These are phyloP conservation scores for Drosophila santomea DNA, from an alignment of 1,140 invertebrate species.

Conservation along the genomic window DNA sequence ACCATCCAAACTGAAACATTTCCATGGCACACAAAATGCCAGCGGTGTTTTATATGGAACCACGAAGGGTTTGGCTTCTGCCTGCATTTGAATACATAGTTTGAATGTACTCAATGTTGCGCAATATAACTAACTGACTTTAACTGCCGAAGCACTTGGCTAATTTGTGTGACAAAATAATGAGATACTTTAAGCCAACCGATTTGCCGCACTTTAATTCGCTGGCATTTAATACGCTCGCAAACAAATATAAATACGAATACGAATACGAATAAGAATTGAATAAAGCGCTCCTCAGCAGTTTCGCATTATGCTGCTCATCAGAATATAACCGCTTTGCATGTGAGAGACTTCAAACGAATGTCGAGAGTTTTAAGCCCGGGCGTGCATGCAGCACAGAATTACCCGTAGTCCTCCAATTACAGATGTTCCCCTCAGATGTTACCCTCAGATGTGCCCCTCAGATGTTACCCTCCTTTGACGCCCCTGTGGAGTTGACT, in stretches of 20 bases:
- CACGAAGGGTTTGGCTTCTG: too few relatives aligned
- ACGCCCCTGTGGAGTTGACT: constrained; percentile 9
- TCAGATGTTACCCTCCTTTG: not conserved
- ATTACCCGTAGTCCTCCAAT: constrained; percentile 30
- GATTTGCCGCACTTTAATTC: too few relatives aligned
- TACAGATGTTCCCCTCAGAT: constrained; percentile 3
- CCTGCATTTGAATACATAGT: too few relatives aligned
- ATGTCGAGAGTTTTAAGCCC: constrained; percentile 2
- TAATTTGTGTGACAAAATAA: too few relatives aligned
- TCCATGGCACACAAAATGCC: too few relatives aligned
- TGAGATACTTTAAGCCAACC: too few relatives aligned
- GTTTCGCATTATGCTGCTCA: not conserved
- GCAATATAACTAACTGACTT: too few relatives aligned
- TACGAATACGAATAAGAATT: too few relatives aligned
- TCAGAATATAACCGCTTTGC: not conserved
- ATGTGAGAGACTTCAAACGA: constrained; percentile 25
- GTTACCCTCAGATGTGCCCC: not conserved
- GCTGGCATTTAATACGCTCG: not conserved
- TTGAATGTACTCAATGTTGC: too few relatives aligned
- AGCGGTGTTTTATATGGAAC: too few relatives aligned
- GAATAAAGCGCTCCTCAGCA: not conserved
- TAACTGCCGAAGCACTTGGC: too few relatives aligned
- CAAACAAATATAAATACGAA: not conserved
- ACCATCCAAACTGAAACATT: not conserved
- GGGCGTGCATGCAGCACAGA: not conserved